Percentiles rank a stretch among this genome's conserved stretches.
These are phyloP conservation scores for Hiodon alosoides DNA, from an alignment of 2,113 vertebrate genomes.

Conservation along the genomic window DNA sequence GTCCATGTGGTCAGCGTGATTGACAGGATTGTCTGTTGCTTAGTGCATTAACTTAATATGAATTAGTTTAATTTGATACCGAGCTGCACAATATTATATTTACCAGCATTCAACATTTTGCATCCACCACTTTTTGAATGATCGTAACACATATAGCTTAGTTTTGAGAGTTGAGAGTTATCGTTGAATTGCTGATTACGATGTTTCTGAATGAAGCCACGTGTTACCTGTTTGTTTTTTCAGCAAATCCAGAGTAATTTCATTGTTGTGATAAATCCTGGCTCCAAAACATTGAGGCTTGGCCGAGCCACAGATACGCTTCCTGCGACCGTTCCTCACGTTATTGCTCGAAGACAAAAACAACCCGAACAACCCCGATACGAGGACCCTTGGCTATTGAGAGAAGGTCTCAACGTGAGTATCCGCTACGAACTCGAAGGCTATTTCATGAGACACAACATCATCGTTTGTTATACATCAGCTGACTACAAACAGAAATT, in stretches of 20 bases:
- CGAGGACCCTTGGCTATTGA: conserved; percentile 79
- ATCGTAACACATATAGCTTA: too few species aligned
- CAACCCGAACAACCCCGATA: conserved; percentile 74
- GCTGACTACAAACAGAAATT: too few species aligned
- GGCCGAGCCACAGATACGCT: conserved; percentile 89
- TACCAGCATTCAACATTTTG: too few species aligned
- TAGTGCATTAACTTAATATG: background rate
- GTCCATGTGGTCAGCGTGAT: background rate
- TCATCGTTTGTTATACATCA: too few species aligned
- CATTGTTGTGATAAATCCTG: conserved; percentile 87
- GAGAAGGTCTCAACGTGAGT: conserved; percentile 86
- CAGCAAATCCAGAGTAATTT: conserved; percentile 97
- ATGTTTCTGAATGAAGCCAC: background rate
- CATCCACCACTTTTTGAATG: too few species aligned
- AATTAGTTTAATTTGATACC: too few species aligned
- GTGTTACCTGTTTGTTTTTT: conserved; percentile 7
- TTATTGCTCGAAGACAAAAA: conserved; percentile 84
- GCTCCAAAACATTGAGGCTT: conserved; percentile 78
- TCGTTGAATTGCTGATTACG: too few species aligned
- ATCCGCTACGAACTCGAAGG: background rate
- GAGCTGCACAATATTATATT: too few species aligned
- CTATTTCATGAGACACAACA: background rate
- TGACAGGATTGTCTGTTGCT: background rate
- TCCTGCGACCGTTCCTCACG: conserved; percentile 77
- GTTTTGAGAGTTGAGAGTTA: too few species aligned